Percentiles rank a stretch among this genome's conserved stretches.
These are phyloP conservation scores for Erethizon dorsatum DNA, from an alignment of 2,797 vertebrate genomes.

Conservation along the genomic window DNA sequence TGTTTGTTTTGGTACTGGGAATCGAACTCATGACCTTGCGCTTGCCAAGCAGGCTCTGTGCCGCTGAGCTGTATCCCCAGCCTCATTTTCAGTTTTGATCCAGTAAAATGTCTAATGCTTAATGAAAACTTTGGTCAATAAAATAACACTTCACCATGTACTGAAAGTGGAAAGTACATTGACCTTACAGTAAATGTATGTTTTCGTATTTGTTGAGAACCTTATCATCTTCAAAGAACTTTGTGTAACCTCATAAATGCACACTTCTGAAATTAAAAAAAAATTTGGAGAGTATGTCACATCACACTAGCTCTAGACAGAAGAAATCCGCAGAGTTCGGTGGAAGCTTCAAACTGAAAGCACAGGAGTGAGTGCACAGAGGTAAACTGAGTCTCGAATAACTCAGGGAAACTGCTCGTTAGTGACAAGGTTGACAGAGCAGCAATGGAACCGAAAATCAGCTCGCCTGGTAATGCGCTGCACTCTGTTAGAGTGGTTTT, in stretches of 20 bases:
- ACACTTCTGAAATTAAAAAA: neutral
- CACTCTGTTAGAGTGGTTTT: neutral
- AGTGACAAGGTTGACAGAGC: neutral
- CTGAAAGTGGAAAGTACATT: too few relatives aligned
- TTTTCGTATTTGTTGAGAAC: neutral
- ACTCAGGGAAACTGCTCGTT: neutral
- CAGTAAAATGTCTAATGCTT: neutral
- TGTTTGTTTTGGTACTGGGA: too few relatives aligned
- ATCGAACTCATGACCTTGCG: too few relatives aligned
- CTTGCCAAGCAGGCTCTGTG: too few relatives aligned
- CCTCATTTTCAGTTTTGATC: too few relatives aligned
- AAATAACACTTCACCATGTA: neutral
- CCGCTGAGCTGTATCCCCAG: too few relatives aligned
- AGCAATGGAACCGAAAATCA: neutral
- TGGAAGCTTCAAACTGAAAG: neutral
- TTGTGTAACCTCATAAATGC: neutral
- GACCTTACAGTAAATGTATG: neutral
- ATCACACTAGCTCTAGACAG: fast-evolving
- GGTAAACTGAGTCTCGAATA: neutral
- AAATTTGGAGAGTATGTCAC: fast-evolving
- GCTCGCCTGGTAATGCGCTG: neutral
- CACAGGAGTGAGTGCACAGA: neutral
- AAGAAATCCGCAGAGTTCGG: neutral
- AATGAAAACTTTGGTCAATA: neutral
- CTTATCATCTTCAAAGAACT: neutral